phyloP scores from a whole-genome alignment of 2,888 invertebrate genomes.

The Andrena bucephala region DNA sequence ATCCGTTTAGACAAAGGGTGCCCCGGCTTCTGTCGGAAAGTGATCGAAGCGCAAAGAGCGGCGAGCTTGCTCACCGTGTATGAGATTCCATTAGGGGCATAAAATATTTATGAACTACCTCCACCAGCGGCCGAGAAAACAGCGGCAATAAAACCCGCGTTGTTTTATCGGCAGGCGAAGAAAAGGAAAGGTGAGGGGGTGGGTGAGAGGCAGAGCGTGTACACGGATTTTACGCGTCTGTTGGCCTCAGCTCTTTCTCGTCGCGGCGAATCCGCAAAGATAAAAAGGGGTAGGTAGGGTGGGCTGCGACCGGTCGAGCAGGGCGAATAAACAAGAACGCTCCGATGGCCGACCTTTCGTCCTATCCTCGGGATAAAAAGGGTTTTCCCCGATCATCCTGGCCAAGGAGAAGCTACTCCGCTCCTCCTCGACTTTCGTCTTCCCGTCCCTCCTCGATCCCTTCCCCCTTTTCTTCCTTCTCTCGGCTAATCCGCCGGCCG shows the following conservation, averaged over 20 bases:
- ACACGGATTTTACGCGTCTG: constrained; percentile 53
- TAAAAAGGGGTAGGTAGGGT: not conserved
- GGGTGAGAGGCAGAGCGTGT: not conserved
- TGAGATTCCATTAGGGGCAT: constrained; percentile 56
- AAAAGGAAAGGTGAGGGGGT: not conserved
- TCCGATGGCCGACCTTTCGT: constrained; percentile 47
- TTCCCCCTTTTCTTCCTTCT: not conserved
- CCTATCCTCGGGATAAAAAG: constrained; percentile 57
- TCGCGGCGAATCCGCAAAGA: constrained; percentile 21
- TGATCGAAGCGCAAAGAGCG: constrained; percentile 35
- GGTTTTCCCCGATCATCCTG: constrained; percentile 55
- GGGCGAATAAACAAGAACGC: constrained; percentile 58
- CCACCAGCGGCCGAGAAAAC: constrained; percentile 27
- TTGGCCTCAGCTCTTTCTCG: constrained; percentile 25
- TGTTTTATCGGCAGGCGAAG: constrained; percentile 42
- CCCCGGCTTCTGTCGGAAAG: not conserved
- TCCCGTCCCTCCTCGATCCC: constrained; percentile 40
- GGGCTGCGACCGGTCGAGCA: not conserved
- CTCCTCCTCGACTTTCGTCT: constrained; percentile 30
- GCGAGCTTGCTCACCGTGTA: constrained; percentile 3
- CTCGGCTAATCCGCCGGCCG: constrained; percentile 37
- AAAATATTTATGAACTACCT: constrained; percentile 61
- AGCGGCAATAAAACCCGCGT: constrained; percentile 42
- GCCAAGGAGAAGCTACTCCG: constrained; percentile 46
- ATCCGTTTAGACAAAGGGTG: constrained; percentile 1